Evolutionary conservation across 2,113 vertebrate genomes (phyloP).

Genomic region (Gavia stellata): DNA sequence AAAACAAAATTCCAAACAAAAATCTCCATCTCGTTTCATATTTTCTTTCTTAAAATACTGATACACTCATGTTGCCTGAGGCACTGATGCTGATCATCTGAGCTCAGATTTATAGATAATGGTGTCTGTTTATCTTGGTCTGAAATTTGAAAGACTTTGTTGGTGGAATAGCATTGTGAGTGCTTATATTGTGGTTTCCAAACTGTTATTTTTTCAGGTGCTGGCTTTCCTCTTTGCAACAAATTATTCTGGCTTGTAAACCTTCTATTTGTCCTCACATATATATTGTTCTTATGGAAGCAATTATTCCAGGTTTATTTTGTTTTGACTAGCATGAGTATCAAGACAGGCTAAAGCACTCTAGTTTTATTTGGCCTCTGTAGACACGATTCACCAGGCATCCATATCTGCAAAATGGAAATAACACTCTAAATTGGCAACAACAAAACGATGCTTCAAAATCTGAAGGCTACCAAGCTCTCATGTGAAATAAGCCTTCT

Average conservation of each 20-base stretch:
- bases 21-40: background rate
- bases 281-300: conserved; percentile 8
- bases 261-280: conserved; percentile 4
- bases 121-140: conserved; percentile 37
- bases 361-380: conserved; percentile 15
- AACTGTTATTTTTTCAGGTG: conserved; percentile 15
- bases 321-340: conserved; percentile 31
- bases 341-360: conserved; percentile 18
- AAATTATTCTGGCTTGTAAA: background rate
- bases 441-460: background rate
- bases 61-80: background rate
- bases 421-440: background rate
- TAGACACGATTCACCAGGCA: background rate
- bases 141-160: conserved; percentile 36
- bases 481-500: background rate
- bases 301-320: conserved; percentile 24
- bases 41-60: conserved; percentile 58
- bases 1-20: background rate
- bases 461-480: background rate
- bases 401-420: conserved; percentile 21
- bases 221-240: background rate
- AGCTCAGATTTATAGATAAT: conserved; percentile 64
- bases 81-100: conserved; percentile 56
- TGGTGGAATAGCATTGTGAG: background rate
- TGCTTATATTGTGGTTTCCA: conserved; percentile 8